Evolutionary conservation across 1,140 invertebrate species (phyloP).

Genomic region (Drosophila azteca): DNA sequence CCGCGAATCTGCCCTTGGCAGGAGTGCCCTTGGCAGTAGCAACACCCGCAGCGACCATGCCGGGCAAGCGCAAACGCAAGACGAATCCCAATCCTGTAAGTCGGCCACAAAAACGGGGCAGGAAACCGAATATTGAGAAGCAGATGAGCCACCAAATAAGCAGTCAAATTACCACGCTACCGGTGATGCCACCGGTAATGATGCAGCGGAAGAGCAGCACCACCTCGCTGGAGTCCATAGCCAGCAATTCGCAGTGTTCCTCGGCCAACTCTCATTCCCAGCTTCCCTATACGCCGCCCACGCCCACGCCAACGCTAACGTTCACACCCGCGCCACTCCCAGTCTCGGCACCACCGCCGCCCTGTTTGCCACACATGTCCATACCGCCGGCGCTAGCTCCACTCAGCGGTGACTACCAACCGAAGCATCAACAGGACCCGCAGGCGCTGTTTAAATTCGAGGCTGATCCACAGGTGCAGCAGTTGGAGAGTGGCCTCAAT

Average conservation of each 20-base stretch:
- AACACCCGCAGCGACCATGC: constrained; percentile 2
- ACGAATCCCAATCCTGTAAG: constrained; percentile 63
- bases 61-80: constrained; percentile 64
- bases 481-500: constrained; percentile 38
- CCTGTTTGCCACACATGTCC: constrained; percentile 36
- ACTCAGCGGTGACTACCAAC: constrained; percentile 60
- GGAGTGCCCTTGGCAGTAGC: constrained; percentile 5
- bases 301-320: constrained; percentile 7
- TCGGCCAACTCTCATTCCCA: constrained; percentile 64
- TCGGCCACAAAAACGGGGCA: constrained; percentile 70
- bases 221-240: constrained; percentile 78
- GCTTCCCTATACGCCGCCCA: constrained; percentile 44
- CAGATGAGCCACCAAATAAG: constrained; percentile 1
- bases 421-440: constrained; percentile 22
- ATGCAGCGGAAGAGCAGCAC: constrained; percentile 77
- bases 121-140: constrained; percentile 46
- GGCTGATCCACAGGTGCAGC: constrained; percentile 19
- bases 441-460: constrained; percentile 21
- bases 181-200: constrained; percentile 53
- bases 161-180: constrained; percentile 37
- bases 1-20: constrained; percentile 2
- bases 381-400: constrained; percentile 73
- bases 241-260: constrained; percentile 75
- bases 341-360: neutral
- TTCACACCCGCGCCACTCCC: constrained; percentile 19